Percentiles rank a stretch among this genome's conserved stretches.
These are phyloP conservation scores for Leptinotarsa haldemani DNA, from an alignment of 2,888 invertebrate genomes.

Conservation along the genomic window DNA sequence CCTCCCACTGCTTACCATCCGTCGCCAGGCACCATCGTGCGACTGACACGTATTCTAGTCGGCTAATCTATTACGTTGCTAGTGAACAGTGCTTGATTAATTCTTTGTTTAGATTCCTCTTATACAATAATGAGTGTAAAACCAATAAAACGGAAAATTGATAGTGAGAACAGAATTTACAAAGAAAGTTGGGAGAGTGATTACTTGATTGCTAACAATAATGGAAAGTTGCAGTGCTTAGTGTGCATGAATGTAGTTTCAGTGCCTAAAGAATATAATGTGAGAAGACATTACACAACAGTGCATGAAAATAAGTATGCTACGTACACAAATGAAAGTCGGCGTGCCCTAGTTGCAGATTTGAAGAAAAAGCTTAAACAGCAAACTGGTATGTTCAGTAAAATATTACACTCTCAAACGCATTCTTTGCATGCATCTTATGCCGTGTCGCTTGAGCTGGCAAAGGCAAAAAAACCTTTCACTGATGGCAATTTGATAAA, in stretches of 20 bases:
- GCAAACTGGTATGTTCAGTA: neutral
- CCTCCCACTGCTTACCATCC: too few species aligned
- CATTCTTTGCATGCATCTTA: slow-evolving; percentile 14
- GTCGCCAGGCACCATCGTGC: too few species aligned
- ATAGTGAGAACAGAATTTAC: slow-evolving; percentile 14
- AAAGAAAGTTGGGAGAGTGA: slow-evolving; percentile 29
- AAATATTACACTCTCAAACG: too few species aligned
- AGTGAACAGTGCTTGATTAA: too few species aligned
- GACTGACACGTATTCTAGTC: too few species aligned
- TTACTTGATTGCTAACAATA: slow-evolving; percentile 30
- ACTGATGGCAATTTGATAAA: slow-evolving; percentile 24
- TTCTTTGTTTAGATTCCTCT: too few species aligned
- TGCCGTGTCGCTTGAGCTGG: slow-evolving; percentile 14
- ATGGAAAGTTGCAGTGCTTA: slow-evolving; percentile 22
- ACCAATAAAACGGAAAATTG: too few species aligned
- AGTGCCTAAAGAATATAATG: slow-evolving; percentile 25
- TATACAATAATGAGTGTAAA: too few species aligned
- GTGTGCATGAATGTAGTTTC: slow-evolving; percentile 29
- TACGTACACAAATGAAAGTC: neutral
- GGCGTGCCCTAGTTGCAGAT: neutral
- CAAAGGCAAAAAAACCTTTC: slow-evolving; percentile 28
- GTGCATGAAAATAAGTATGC: slow-evolving; percentile 6
- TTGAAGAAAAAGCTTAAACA: slow-evolving; percentile 21
- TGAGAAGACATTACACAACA: slow-evolving; percentile 12
- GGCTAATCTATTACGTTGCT: too few species aligned